Evolutionary conservation across 2,797 vertebrate genomes (phyloP), one percentile per base, ranked within the genome.

Genomic region (Thamnophis elegans): DNA sequence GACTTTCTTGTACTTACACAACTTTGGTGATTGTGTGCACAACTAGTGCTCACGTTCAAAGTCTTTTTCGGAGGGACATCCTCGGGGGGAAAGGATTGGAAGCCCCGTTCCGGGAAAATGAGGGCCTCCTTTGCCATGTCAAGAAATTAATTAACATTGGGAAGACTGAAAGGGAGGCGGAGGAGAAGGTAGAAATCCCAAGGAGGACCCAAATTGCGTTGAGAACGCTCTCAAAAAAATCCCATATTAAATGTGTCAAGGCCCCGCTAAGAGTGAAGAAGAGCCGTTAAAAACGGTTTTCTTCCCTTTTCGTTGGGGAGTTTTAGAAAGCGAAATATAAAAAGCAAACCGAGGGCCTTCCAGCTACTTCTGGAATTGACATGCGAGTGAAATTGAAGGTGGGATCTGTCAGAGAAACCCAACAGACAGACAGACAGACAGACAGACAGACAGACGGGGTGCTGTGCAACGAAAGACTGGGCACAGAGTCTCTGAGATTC

Each of bases 341-440:
- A 12, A 59, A 60, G 32, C 26, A 5, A 16, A 47, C 11, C 6
- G 7, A 4, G 13, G 13, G 32, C 22, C 58, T 26, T 18, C 62
- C 25, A 26, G 47, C 14, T 90, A 58, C 16, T 82, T 82, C 87
- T 90, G 85, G 47, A 88, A 88, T 85, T 36, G 47, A 78, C 58
- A 62, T 26, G 68, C 36, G 51, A 86, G 90, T 16, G 25, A 62
- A 91, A 89, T 73, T 91, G 91, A 93, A 89, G 86, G 4, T 65
- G 59, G 42, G 54, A 87, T 28, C 68, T 86, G 60, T 22, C 68
- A 8, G 3, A 93, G 51, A 65, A 56, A 53, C 18, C 87, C 51
- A 85, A 89, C 32, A 51, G 60, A 14, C 87, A 88, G 32, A 58
- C 89, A 51, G 92, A 59, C 90, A 89, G 86, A 20, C 56, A 47